phyloP scores from a whole-genome alignment of 1,140 invertebrate species.

The Sycophila sp. region DNA sequence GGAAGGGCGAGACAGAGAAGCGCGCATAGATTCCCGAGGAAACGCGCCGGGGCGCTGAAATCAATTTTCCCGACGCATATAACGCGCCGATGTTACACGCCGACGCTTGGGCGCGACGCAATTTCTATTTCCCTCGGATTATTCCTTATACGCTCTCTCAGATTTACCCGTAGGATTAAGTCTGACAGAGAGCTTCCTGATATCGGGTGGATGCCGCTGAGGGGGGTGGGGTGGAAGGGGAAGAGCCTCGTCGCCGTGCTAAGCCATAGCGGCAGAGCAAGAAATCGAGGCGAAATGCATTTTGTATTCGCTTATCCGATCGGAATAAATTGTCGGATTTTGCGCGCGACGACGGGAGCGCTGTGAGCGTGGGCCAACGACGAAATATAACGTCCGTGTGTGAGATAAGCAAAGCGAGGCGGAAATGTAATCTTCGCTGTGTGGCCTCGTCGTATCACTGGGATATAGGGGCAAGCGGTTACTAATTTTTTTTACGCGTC shows the following conservation, averaged over 20 bases:
- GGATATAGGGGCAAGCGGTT: too few relatives aligned
- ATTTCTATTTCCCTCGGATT: constrained; percentile 15
- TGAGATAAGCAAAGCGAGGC: not conserved
- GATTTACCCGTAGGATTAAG: constrained; percentile 1
- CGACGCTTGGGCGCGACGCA: not conserved
- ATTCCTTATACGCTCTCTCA: not conserved
- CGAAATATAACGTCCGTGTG: not conserved
- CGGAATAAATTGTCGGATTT: constrained; percentile 21
- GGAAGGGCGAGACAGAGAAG: not conserved
- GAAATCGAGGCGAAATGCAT: constrained; percentile 10
- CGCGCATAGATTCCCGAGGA: too few relatives aligned
- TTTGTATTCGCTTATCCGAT: constrained; percentile 25
- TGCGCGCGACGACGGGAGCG: not conserved
- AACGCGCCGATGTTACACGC: not conserved
- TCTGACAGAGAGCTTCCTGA: not conserved
- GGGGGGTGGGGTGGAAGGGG: not conserved
- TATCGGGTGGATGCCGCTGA: not conserved
- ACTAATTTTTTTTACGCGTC: too few relatives aligned
- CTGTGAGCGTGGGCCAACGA: not conserved
- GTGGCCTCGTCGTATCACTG: not conserved
- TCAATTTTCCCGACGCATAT: constrained; percentile 11
- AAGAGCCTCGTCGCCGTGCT: not conserved
- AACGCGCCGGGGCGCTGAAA: not conserved
- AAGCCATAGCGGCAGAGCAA: not conserved
- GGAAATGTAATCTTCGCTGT: constrained; percentile 12